Conservation (phyloP, 1,140 invertebrate species). For the Bombus polaris region DNA sequence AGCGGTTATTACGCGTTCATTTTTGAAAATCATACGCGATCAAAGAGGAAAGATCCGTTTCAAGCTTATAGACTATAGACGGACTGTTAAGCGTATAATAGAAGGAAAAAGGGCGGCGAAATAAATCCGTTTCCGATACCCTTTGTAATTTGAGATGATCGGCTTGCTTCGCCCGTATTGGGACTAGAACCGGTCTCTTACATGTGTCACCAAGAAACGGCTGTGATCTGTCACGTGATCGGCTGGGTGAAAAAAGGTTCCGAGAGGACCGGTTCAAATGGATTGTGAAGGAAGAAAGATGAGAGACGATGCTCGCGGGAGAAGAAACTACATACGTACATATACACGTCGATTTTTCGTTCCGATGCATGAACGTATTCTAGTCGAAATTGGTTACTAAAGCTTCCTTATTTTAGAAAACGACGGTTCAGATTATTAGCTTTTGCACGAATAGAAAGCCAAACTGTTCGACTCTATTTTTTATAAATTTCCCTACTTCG, state of each 20-base stretch:
- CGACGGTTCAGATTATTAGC: no score
- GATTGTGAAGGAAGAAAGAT: constrained; percentile 55
- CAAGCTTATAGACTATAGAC: constrained; percentile 42
- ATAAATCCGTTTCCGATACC: constrained; percentile 78
- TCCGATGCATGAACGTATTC: constrained; percentile 8
- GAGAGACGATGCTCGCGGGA: constrained; percentile 43
- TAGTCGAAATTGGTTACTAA: background rate
- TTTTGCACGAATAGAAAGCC: no score
- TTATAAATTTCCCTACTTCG: background rate
- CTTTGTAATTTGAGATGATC: constrained; percentile 79
- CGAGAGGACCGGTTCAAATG: constrained; percentile 60
- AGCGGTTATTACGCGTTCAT: no score
- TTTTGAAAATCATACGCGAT: background rate
- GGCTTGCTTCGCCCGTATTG: constrained; percentile 67
- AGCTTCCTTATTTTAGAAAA: background rate
- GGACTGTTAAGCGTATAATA: constrained; percentile 67
- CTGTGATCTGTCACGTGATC: constrained; percentile 66
- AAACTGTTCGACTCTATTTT: no score
- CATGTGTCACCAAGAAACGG: constrained; percentile 62
- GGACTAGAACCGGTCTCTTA: constrained; percentile 53
- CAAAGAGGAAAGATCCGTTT: background rate
- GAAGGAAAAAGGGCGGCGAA: constrained; percentile 66
- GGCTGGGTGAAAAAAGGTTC: constrained; percentile 58
- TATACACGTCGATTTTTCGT: background rate
- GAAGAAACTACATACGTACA: background rate